Evolutionary conservation across 1,140 invertebrate species (phyloP).

Genomic region (Muscidifurax raptorellus): DNA sequence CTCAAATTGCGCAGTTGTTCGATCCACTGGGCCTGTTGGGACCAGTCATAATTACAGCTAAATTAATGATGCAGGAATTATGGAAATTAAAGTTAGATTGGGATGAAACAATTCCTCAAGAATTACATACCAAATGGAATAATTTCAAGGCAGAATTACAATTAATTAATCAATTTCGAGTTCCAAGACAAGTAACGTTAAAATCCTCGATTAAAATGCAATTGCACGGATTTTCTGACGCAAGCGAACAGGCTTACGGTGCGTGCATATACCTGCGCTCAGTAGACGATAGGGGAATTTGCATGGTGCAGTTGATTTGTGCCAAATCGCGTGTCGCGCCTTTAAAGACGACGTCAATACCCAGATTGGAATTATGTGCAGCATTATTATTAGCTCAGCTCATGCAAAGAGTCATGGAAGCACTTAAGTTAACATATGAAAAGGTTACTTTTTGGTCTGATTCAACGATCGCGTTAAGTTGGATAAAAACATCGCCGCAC

Average conservation of each 20-base stretch:
- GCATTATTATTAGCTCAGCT: slow-evolving; percentile 63
- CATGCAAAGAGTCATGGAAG: slow-evolving; percentile 44
- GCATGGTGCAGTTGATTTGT: slow-evolving; percentile 49
- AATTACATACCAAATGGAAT: not conserved
- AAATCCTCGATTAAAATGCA: not conserved
- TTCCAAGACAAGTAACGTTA: not conserved
- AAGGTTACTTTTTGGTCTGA: slow-evolving; percentile 65
- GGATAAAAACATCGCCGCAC: slow-evolving; percentile 61
- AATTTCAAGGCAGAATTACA: not conserved
- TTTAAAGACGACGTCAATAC: slow-evolving; percentile 64
- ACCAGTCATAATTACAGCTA: not conserved
- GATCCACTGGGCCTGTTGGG: not conserved
- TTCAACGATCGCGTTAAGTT: slow-evolving; percentile 64
- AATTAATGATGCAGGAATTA: slow-evolving; percentile 14
- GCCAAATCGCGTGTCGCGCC: slow-evolving; percentile 70
- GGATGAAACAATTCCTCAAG: not conserved
- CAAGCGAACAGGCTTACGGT: slow-evolving; percentile 50
- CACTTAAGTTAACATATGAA: slow-evolving; percentile 41
- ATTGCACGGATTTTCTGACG: slow-evolving; percentile 58
- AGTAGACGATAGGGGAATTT: not conserved
- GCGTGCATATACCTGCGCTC: slow-evolving; percentile 42
- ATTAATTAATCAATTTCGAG: not conserved
- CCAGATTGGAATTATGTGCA: slow-evolving; percentile 70
- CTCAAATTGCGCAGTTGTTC: not conserved
- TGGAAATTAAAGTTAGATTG: slow-evolving; percentile 17